Percentiles rank a stretch among this genome's conserved stretches.
phyloP scores from a whole-genome alignment of 1,140 invertebrate species.

The Ctenoplectra terminalis region DNA sequence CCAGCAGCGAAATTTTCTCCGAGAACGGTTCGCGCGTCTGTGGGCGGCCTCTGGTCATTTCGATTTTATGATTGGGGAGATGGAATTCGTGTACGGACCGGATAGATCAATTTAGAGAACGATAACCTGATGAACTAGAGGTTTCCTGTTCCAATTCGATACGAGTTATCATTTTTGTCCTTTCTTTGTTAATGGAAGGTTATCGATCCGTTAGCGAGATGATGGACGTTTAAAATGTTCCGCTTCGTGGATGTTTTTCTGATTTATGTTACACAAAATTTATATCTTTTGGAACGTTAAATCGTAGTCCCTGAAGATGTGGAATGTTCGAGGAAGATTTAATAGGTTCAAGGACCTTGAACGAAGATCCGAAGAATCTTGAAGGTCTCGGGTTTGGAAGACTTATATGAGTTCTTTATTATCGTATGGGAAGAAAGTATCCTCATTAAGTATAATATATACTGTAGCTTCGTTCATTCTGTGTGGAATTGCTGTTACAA shows the following conservation, averaged over 20 bases:
- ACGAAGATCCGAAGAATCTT: not conserved
- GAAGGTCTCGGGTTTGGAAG: too few relatives aligned
- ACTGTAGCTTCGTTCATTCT: not conserved
- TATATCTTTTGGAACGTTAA: not conserved
- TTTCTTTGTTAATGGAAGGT: not conserved
- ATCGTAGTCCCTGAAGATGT: not conserved
- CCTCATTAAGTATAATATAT: not conserved
- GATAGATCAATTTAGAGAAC: slow-evolving; percentile 5
- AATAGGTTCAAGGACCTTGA: not conserved
- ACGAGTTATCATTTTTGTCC: not conserved
- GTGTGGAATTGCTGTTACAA: not conserved
- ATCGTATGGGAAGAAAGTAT: not conserved
- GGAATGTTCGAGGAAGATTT: not conserved
- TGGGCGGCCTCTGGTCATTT: slow-evolving; percentile 1
- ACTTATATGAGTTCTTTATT: not conserved
- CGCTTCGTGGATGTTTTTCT: not conserved
- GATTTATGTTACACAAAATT: too few relatives aligned
- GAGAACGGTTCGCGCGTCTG: not conserved
- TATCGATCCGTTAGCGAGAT: not conserved
- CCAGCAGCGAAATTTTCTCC: slow-evolving; percentile 21
- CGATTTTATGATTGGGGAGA: slow-evolving; percentile 18
- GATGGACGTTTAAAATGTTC: not conserved
- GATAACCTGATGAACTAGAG: not conserved
- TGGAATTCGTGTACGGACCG: slow-evolving; percentile 1
- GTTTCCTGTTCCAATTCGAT: not conserved